Evolutionary conservation across 2,113 vertebrate species (phyloP).

Genomic region (Dunckerocampus dactyliophorus): DNA sequence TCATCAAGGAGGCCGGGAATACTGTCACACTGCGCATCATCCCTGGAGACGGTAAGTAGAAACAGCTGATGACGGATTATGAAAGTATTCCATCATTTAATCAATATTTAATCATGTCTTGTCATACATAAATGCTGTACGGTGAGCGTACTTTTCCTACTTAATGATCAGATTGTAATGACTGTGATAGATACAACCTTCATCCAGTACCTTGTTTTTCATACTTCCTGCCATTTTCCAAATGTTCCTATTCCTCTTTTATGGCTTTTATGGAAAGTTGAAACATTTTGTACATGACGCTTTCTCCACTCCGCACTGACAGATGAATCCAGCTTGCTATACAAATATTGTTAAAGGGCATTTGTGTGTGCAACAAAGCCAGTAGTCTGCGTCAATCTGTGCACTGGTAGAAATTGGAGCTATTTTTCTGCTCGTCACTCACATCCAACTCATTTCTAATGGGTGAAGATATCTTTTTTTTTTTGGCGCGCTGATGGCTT

Average conservation of each 20-base stretch:
- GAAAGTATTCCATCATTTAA: neutral
- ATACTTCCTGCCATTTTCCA: neutral
- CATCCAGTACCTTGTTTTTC: neutral
- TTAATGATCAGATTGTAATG: neutral
- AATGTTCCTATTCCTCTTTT: constrained; percentile 12
- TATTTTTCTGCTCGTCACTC: constrained; percentile 45
- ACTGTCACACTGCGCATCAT: constrained; percentile 97
- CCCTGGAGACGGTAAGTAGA: constrained; percentile 90
- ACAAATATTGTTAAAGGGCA: constrained; percentile 50
- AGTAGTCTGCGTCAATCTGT: constrained; percentile 45
- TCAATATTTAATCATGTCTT: neutral
- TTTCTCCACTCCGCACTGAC: constrained; percentile 34
- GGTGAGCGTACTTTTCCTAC: neutral
- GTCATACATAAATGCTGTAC: too few relatives aligned
- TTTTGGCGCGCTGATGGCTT: constrained; percentile 9
- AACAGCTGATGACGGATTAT: neutral
- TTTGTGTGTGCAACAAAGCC: constrained; percentile 12
- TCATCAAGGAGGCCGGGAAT: constrained; percentile 99
- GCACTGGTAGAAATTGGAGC: constrained; percentile 46
- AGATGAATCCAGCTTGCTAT: constrained; percentile 41
- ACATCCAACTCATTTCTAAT: constrained; percentile 46
- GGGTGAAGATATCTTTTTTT: constrained; percentile 30
- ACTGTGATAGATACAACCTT: neutral
- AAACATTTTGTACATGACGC: constrained; percentile 10
- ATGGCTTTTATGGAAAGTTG: constrained; percentile 29